Evolutionary conservation across 1,140 invertebrate species (phyloP), one percentile per base, ranked within the genome.

Genomic region (Drosophila dunni): DNA sequence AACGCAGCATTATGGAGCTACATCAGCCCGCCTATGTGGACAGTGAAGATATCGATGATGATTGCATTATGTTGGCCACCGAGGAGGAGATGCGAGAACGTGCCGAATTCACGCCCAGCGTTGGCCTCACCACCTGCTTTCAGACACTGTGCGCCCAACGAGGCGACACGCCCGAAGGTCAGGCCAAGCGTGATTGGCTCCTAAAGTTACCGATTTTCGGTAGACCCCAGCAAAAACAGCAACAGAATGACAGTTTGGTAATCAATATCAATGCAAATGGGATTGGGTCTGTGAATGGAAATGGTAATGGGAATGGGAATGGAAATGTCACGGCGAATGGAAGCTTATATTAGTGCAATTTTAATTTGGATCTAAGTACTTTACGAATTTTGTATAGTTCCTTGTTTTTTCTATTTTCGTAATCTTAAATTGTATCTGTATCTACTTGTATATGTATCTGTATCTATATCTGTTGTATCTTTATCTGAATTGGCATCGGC

Each of bases 351-450:
- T 88, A 88, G 83, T 80, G 84, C 72, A 88, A 88, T 88, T 75
- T 85, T 66, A 70, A 78, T 88, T 75, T 85, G 58, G 70, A 80
- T 53, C 72, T 89, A 89, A 89, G 84, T 88, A 88, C 63, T 89
- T 88, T 88, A 88, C 83, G 83, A 88, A 88, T 88, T 88, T 88
- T 88, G 83, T 88, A 88, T 88, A 88, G 83, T 88, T 88, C 83
- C 83, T 88, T 88, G 83, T 88, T 88, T 88, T 74, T 88, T 74
- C 65, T 74, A 74, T 62, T 68, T 89, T 82, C 75, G 81, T 78
- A 81, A 62, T 69, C 79, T 48, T 83, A 79, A 69, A 73, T 78
- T 29, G 24, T 29, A 29, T 77, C 79, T 81, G 70, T 78, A 84
- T 54, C 51, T 66, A 56, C 50, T 29, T 42, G 38, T 53, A 66